Conservation (phyloP, 2,888 invertebrate species). For the Dysmachus trigonus region DNA sequence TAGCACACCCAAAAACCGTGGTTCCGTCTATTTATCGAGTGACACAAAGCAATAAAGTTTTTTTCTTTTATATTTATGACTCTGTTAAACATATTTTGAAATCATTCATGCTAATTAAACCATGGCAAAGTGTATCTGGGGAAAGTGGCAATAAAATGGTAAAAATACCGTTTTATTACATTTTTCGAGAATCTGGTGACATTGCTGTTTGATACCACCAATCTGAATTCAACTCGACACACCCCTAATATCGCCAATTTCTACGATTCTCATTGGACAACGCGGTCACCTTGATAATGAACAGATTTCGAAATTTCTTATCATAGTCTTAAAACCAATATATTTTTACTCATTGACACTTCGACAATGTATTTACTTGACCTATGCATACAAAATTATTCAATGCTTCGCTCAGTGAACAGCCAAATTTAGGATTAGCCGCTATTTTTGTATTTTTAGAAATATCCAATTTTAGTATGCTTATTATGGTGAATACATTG, state of each 20-base stretch:
- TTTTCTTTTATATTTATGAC: background rate
- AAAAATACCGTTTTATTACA: constrained; percentile 2
- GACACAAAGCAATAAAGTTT: background rate
- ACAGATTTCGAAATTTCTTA: background rate
- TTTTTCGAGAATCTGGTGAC: background rate
- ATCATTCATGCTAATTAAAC: background rate
- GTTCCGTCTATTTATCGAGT: background rate
- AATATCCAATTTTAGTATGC: too few relatives aligned
- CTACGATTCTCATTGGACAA: background rate
- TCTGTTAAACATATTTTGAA: background rate
- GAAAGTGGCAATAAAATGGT: constrained; percentile 6
- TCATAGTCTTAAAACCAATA: background rate
- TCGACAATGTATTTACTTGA: background rate
- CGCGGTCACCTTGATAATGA: background rate
- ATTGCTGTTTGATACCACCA: background rate
- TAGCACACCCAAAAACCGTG: background rate
- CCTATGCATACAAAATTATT: background rate
- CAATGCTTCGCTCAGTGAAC: background rate
- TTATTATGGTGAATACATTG: too few relatives aligned
- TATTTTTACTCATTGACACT: background rate
- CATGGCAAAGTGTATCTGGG: background rate
- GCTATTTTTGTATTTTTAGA: too few relatives aligned
- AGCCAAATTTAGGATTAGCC: too few relatives aligned
- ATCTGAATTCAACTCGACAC: background rate
- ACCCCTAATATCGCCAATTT: background rate